phyloP scores from a whole-genome alignment of 2,797 vertebrate species.

The Knipowitschia caucasica region DNA sequence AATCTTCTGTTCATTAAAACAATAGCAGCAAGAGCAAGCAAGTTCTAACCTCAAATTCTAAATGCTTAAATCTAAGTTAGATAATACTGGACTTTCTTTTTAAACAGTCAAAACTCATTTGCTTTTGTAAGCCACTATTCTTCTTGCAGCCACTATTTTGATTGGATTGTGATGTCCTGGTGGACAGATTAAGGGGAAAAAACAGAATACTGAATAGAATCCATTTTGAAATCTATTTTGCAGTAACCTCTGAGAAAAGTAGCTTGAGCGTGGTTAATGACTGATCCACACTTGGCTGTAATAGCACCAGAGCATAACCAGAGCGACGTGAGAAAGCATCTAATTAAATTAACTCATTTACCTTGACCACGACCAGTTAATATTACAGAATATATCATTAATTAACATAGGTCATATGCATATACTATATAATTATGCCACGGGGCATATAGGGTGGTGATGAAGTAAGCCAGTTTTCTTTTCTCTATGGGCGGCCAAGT shows the following conservation, averaged over 20 bases:
- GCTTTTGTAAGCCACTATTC: too few species aligned
- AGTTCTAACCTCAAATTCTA: too few species aligned
- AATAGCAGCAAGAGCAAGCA: too few species aligned
- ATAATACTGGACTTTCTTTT: too few species aligned
- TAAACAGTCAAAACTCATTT: too few species aligned
- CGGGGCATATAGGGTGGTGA: conserved; percentile 47
- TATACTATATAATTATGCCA: conserved; percentile 53
- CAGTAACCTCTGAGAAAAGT: conserved; percentile 20
- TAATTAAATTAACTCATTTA: conserved; percentile 72
- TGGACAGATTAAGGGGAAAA: too few species aligned
- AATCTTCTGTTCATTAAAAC: too few species aligned
- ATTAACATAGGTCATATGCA: conserved; percentile 68
- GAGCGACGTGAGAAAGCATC: conserved; percentile 54
- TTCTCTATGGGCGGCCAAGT: conserved; percentile 51
- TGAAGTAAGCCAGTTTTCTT: conserved; percentile 51
- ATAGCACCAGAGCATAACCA: conserved; percentile 55
- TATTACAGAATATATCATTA: conserved; percentile 69
- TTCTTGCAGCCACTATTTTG: not conserved
- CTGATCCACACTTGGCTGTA: conserved; percentile 50
- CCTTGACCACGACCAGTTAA: conserved; percentile 62
- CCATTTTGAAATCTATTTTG: not conserved
- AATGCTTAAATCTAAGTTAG: too few species aligned
- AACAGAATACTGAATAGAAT: too few species aligned
- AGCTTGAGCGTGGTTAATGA: conserved; percentile 39
- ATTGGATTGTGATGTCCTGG: too few species aligned